Evolutionary conservation across 2,888 invertebrate species (phyloP), one percentile per base, ranked within the genome.

Genomic region (Tigriopus californicus): DNA sequence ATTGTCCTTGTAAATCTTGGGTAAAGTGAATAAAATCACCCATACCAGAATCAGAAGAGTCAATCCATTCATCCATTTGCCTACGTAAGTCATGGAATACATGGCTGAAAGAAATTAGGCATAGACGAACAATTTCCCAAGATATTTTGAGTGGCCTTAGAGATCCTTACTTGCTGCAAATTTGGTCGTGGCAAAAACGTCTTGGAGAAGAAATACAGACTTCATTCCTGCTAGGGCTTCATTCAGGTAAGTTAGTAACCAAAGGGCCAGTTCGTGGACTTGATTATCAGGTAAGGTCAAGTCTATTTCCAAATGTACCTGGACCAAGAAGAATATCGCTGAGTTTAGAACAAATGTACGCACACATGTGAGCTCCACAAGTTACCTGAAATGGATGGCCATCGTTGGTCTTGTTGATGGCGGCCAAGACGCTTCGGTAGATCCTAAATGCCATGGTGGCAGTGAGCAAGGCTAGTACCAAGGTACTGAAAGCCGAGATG

Each of bases 321-420:
- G n/a, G 5, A 10, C 3, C 18, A 44, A 44, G 15, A 44, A 41
- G 11, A 41, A 41, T 41, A 12, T 41, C 13, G 13, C 41, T 12
- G 13, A 41, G 13, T 15, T 44, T 18, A 6, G 18, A 44, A 5
- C 46, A 44, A 18, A 18, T 44, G 5, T 5, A 44, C 10, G n/a
- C 13, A 13, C 41, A 11, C 41, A 41, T 12, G 11, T 41, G 46
- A 4, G 3, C 6, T 49, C 13, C 5, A 13, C 15, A 4, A 2
- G n/a, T 53, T 53, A 59, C 59, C 52, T 49, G 51, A 42, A 59
- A 52, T 41, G 51, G 59, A 15, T 59, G 59, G 51, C 59, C 59
- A n/a, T 49, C 59, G 41, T 51, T 13, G 25, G 59, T 52, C 44
- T 59, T 59, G 22, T 59, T 59, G 20, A 59, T 41, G n/a, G 59